These are phyloP conservation scores for Tipula unca DNA, from an alignment of 2,888 invertebrate genomes.

Conservation along the genomic window DNA sequence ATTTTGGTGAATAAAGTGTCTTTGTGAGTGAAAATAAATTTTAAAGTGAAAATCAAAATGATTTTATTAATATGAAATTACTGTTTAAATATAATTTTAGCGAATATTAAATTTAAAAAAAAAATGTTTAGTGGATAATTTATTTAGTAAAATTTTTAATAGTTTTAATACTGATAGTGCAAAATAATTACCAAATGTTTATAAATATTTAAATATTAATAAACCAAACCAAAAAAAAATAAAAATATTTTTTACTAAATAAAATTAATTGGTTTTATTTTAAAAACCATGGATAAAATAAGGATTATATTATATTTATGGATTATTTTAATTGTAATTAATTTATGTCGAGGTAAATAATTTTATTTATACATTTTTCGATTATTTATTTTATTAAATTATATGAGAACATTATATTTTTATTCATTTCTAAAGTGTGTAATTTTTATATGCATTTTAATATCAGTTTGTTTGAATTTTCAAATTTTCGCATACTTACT, in stretches of 20 bases:
- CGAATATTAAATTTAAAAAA: background rate
- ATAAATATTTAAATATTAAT: background rate
- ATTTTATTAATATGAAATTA: background rate
- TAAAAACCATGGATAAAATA: background rate
- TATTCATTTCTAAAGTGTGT: background rate
- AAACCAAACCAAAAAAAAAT: background rate
- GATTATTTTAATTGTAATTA: background rate
- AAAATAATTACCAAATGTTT: background rate
- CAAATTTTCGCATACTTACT: too few species aligned
- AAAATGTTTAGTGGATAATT: background rate
- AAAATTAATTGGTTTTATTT: background rate
- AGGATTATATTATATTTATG: background rate
- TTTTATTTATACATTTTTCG: background rate
- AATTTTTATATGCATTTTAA: too few species aligned
- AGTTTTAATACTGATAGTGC: background rate
- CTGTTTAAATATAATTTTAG: background rate
- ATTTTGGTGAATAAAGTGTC: background rate
- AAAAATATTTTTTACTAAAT: background rate
- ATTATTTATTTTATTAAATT: background rate
- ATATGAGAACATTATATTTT: background rate
- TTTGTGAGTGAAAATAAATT: background rate
- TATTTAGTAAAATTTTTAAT: background rate
- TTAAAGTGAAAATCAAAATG: background rate
- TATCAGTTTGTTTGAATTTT: too few species aligned
- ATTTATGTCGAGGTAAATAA: background rate